Evolutionary conservation across 2,113 vertebrate species (phyloP), one percentile per base, ranked within the genome.

Genomic region (Pseudorasbora parva): DNA sequence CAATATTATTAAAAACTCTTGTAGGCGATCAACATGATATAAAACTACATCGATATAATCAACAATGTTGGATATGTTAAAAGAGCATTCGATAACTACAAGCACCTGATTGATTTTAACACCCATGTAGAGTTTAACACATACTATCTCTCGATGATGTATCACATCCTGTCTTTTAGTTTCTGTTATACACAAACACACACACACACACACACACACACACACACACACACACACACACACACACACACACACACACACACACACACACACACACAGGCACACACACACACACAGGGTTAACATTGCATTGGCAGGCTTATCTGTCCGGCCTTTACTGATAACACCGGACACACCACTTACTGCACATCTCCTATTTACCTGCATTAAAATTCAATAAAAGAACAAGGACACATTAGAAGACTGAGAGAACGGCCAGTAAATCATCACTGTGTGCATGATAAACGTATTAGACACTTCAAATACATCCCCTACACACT

Each of bases 361-460:
- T 51, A 68, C 45, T 1, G 1, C 27, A 33, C 45, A 37, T 23
- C 33, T 47, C 64, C 64, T 59, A 37, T 30, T 41, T 79, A 57
- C 43, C 69, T 49, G 17, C 75, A 85, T 43, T 73, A 73, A 78
- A 88, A 86, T 87, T 81, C 80, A 88, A 87, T 89, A 87, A 66
- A 62, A 27, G 84, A 75, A 77, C 56, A 68, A 89, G 87, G 82
- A 59, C 87, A 72, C 72, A 68, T 15, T 10, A 76, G 81, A 76
- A 49, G 78, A 49, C 66, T 19, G 47, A 62, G 41, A 59, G 57
- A 77, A 84, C 79, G 75, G 79, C 82, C 80, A 83, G 84, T 88
- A 87, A 88, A 90, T 85, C 51, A 86, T 73, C 59, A 76, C 43
- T 45, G 84, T 45, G 23, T 85, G 66, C 41, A 66, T 78, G 72